A percentile compares a stretch with the other conserved stretches of the same genome.
phyloP scores from a whole-genome alignment of 2,113 vertebrate genomes.

The Struthidea cinerea region DNA sequence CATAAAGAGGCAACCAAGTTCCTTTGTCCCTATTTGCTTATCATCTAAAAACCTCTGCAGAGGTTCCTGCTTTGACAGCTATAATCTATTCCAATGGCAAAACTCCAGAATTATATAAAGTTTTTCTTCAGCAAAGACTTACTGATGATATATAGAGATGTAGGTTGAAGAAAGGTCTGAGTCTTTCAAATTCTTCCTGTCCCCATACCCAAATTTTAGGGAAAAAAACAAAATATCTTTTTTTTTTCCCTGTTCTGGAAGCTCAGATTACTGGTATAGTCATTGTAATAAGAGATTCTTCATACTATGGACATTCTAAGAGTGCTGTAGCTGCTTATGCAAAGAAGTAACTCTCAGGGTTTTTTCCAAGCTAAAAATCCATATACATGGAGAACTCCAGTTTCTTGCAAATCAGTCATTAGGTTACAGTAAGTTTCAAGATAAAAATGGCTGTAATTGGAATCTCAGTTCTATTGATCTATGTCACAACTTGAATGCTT shows the following conservation, averaged over 20 bases:
- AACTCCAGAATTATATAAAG: not conserved
- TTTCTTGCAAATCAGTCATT: not conserved
- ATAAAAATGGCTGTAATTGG: not conserved
- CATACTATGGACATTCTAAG: not conserved
- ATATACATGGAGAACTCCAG: not conserved
- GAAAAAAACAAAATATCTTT: accelerated
- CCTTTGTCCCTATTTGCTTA: not conserved
- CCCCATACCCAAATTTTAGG: not conserved
- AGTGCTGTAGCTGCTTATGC: not conserved
- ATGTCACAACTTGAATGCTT: not conserved
- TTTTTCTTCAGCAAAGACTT: conserved; percentile 1
- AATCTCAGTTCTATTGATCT: not conserved
- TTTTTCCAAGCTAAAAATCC: not conserved
- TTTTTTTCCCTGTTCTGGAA: not conserved
- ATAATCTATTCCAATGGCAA: not conserved
- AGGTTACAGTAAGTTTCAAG: not conserved
- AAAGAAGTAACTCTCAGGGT: not conserved
- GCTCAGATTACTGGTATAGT: not conserved
- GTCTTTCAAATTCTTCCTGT: not conserved
- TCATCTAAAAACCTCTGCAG: not conserved
- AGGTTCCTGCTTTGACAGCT: not conserved
- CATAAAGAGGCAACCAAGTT: not conserved
- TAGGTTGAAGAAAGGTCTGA: not conserved
- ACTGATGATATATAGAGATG: not conserved
- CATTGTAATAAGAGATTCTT: not conserved